Percentiles rank a stretch among this genome's conserved stretches.
Evolutionary conservation across 2,797 vertebrate species (phyloP).

Genomic region (Spinibarbus caldwelli): DNA sequence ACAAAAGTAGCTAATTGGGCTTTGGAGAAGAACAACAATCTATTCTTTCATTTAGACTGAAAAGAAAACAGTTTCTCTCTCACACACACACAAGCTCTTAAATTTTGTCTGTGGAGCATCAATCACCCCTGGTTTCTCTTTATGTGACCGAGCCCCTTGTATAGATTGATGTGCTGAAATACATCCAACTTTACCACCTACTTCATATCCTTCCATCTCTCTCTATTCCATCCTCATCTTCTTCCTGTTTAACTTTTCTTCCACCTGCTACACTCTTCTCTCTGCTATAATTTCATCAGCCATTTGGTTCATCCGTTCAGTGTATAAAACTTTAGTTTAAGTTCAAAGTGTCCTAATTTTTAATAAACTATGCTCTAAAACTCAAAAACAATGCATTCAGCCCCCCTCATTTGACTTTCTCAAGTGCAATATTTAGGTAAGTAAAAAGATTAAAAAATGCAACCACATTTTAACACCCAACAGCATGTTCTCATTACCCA

Average conservation of each 20-base stretch:
- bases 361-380: neutral
- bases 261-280: neutral
- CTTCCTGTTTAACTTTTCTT: neutral
- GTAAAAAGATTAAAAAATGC: neutral
- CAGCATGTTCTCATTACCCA: constrained; percentile 30
- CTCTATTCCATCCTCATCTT: neutral
- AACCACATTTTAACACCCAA: constrained; percentile 3
- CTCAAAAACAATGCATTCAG: neutral
- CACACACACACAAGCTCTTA: neutral
- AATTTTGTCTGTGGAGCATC: neutral
- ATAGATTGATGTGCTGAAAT: constrained; percentile 1
- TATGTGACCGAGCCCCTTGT: neutral
- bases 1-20: neutral
- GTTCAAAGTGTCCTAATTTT: neutral
- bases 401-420: neutral
- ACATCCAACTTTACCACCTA: neutral
- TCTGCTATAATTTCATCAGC: too few species aligned
- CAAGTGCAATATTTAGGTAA: neutral
- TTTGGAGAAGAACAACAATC: neutral
- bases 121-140: constrained; percentile 3
- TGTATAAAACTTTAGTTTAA: neutral
- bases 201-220: neutral
- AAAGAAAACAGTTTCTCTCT: neutral
- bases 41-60: neutral
- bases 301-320: neutral